Evolutionary conservation across 2,888 invertebrate species (phyloP).

Genomic region (Acheta domesticus): DNA sequence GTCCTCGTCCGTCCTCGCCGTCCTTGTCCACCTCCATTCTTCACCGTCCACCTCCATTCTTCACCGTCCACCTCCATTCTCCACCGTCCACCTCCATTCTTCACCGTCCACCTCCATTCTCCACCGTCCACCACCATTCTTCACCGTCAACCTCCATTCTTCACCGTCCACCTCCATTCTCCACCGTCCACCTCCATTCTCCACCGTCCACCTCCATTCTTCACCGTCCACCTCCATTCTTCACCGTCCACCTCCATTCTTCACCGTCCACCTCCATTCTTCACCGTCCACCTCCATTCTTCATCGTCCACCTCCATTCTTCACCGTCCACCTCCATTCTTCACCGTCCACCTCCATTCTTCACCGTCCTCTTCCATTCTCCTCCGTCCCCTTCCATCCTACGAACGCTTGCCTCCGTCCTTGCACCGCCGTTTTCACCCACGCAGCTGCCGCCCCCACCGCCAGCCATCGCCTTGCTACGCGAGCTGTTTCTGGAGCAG

Average conservation of each 20-base stretch:
- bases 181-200: neutral
- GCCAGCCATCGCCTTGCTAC: too few species aligned
- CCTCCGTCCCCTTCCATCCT: fast-evolving
- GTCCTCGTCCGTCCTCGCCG: neutral
- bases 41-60: neutral
- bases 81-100: too few species aligned
- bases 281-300: neutral
- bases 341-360: too few species aligned
- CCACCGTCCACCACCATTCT: neutral
- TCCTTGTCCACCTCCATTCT: neutral
- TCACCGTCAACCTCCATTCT: too few species aligned
- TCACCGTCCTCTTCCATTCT: neutral
- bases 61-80: too few species aligned
- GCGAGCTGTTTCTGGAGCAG: too few species aligned
- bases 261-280: too few species aligned
- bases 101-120: neutral
- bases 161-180: neutral
- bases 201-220: neutral
- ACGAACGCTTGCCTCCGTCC: too few species aligned
- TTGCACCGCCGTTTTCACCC: too few species aligned
- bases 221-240: neutral
- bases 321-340: too few species aligned
- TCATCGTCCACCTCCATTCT: neutral
- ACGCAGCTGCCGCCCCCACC: too few species aligned
- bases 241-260: too few species aligned